phyloP scores from a whole-genome alignment of 2,888 invertebrate genomes.

The Eilema sororculum region DNA sequence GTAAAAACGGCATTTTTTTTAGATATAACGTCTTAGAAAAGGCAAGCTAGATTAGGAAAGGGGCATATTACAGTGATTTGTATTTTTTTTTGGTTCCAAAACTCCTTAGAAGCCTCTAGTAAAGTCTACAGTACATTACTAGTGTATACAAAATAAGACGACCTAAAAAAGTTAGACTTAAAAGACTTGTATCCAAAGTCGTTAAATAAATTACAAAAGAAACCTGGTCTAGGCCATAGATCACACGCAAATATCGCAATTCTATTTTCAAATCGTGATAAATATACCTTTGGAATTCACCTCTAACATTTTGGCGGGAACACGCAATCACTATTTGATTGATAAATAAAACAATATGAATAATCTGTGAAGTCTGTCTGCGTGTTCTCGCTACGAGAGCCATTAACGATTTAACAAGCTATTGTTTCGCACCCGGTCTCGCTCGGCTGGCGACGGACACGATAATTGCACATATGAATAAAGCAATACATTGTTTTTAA shows the following conservation, averaged over 20 bases:
- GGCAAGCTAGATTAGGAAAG: too few relatives aligned
- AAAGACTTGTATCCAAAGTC: too few relatives aligned
- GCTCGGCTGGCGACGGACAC: constrained; percentile 23
- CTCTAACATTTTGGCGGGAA: not conserved
- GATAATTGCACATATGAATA: constrained; percentile 22
- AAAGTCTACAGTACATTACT: too few relatives aligned
- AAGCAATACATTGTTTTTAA: constrained; percentile 20
- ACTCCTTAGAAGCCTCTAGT: too few relatives aligned
- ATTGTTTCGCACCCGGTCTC: constrained; percentile 58
- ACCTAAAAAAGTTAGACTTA: too few relatives aligned
- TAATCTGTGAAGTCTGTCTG: constrained; percentile 42
- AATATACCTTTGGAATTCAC: not conserved
- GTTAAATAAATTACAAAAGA: too few relatives aligned
- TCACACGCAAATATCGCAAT: not conserved
- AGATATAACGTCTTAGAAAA: too few relatives aligned
- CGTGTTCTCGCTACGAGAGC: constrained; percentile 50
- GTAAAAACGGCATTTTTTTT: too few relatives aligned
- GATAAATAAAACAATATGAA: constrained; percentile 23
- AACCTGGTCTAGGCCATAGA: not conserved
- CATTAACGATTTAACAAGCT: constrained; percentile 59
- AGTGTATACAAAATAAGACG: too few relatives aligned
- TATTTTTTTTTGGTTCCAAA: too few relatives aligned
- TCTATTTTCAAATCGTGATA: not conserved
- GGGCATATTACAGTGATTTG: too few relatives aligned
- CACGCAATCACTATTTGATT: not conserved